Evolutionary conservation across 2,113 vertebrate species (phyloP).

Genomic region (Vanacampus margaritifer): DNA sequence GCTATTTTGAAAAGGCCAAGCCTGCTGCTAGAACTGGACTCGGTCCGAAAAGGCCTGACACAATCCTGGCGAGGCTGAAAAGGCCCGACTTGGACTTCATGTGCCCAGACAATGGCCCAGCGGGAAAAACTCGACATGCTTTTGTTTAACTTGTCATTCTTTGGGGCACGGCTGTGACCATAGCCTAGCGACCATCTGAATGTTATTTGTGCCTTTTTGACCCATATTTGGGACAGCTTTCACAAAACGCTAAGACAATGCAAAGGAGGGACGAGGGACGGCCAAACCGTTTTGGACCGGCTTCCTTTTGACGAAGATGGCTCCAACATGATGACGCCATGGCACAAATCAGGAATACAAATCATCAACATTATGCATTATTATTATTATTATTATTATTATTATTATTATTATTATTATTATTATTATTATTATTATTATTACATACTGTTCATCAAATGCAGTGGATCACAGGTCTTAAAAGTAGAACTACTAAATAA

Average conservation of each 20-base stretch:
- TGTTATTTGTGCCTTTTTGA: constrained; percentile 76
- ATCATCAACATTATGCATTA: background rate
- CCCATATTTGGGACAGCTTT: constrained; percentile 73
- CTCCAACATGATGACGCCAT: constrained; percentile 66
- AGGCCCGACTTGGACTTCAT: constrained; percentile 77
- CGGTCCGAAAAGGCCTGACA: constrained; percentile 72
- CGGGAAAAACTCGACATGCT: constrained; percentile 75
- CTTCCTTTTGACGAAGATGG: constrained; percentile 49
- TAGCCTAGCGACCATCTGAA: constrained; percentile 78
- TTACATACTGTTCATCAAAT: too few species aligned
- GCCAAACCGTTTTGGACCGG: constrained; percentile 67
- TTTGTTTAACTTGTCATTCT: constrained; percentile 80
- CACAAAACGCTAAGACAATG: constrained; percentile 72
- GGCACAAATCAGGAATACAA: constrained; percentile 18
- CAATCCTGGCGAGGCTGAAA: constrained; percentile 76
- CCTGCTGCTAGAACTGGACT: constrained; percentile 73
- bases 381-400: background rate
- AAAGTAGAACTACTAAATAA: background rate
- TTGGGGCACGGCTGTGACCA: constrained; percentile 71
- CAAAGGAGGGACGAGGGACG: constrained; percentile 60
- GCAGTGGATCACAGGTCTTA: background rate
- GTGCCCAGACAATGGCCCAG: constrained; percentile 74
- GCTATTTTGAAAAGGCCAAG: constrained; percentile 70
- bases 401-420: background rate
- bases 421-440: background rate